phyloP scores from a whole-genome alignment of 2,113 vertebrate genomes.

The Hassar affinis region DNA sequence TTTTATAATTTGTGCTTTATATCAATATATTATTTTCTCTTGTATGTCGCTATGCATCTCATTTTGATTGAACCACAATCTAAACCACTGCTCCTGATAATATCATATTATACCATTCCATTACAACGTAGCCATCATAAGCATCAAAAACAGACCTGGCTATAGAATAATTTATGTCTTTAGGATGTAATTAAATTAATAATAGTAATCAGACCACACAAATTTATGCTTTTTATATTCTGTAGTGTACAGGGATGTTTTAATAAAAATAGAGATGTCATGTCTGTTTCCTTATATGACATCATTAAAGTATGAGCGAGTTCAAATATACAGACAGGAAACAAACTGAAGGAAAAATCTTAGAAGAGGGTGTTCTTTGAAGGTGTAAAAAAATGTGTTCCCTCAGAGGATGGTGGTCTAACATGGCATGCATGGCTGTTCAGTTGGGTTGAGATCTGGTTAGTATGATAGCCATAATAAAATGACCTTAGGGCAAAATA shows the following conservation, averaged over 20 bases:
- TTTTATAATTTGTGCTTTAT: neutral
- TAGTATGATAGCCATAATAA: too few relatives aligned
- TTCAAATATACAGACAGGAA: neutral
- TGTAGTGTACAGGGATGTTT: neutral
- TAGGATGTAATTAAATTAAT: neutral
- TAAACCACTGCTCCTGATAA: neutral
- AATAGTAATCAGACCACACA: neutral
- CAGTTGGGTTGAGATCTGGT: too few relatives aligned
- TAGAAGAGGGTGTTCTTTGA: neutral
- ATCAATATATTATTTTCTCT: neutral
- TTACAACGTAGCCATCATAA: neutral
- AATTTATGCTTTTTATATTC: neutral
- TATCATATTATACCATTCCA: neutral
- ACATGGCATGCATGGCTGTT: too few relatives aligned
- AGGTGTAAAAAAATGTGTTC: neutral
- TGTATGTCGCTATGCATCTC: neutral
- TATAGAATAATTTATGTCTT: neutral
- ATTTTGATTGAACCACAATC: neutral
- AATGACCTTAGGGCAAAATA: neutral
- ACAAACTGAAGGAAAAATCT: neutral
- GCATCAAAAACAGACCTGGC: neutral
- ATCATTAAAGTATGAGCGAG: neutral
- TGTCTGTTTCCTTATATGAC: neutral
- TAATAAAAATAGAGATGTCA: neutral
- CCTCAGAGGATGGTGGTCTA: too few relatives aligned